phyloP scores from a whole-genome alignment of 2,113 vertebrate genomes.

The Heloderma charlesbogerti region DNA sequence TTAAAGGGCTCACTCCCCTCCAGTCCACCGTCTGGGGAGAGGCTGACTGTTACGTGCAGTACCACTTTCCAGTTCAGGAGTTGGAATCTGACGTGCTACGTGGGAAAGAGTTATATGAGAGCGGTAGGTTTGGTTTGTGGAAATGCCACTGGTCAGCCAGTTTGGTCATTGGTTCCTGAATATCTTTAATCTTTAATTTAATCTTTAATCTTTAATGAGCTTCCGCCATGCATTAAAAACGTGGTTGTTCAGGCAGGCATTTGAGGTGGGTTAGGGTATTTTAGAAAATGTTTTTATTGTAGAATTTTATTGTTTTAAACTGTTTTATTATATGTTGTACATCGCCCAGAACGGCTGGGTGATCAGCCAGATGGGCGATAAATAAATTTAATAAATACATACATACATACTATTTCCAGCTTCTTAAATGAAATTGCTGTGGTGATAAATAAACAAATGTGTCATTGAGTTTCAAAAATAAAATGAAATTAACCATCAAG shows the following conservation, averaged over 20 bases:
- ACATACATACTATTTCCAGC: too few relatives aligned
- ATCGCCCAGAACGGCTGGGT: too few relatives aligned
- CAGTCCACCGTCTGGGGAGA: conserved; percentile 97
- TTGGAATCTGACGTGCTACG: conserved; percentile 19
- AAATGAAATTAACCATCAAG: neutral
- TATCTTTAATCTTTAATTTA: too few relatives aligned
- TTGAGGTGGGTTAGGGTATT: too few relatives aligned
- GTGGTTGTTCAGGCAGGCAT: too few relatives aligned
- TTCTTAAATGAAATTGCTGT: neutral
- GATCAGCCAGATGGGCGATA: too few relatives aligned
- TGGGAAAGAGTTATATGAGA: conserved; percentile 67
- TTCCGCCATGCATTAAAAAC: too few relatives aligned
- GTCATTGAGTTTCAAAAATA: neutral
- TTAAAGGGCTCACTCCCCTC: conserved; percentile 87
- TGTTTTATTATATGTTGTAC: too few relatives aligned
- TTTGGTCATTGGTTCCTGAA: neutral
- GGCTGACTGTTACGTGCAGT: conserved; percentile 95
- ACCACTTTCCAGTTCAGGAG: conserved; percentile 88
- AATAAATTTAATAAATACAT: too few relatives aligned
- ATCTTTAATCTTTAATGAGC: too few relatives aligned
- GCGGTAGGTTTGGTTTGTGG: conserved; percentile 72
- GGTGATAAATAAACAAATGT: neutral
- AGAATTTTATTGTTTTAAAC: too few relatives aligned
- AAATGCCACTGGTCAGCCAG: neutral
- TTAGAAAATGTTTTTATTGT: too few relatives aligned